Evolutionary conservation across 2,888 invertebrate genomes (phyloP), one percentile per base, ranked within the genome.

Genomic region (Volucella inflata): DNA sequence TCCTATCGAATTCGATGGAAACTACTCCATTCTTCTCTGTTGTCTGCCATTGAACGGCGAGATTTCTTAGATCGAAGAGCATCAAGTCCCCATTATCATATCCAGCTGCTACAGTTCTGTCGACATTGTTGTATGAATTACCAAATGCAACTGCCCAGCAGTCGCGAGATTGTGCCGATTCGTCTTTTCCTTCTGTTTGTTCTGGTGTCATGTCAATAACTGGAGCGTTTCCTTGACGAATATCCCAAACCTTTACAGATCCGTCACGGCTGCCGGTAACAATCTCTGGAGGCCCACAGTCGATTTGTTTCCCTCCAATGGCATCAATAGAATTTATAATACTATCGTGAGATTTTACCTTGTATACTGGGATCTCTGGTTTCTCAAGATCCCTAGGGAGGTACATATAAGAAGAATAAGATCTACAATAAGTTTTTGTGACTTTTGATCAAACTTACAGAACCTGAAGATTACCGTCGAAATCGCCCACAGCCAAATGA

Each of bases 61-160:
- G 96, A 6, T 95, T 95, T 80, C 96, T 94, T 36, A 99, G 93
- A 91, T 99, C 98, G 91, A 97, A 98, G 93, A 99, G 94, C 92
- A 98, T 99, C 2, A 99, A 92, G 90, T 99, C 99, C 0, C 99
- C 99, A 91, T 99, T 99, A 90, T 99, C 98, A 90, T 98, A 99
- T 0, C 99, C 99, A 10, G 98, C 97, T 36, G 95, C 96, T 0
- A 99, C 95, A 75, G 96, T 94, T 76, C 98, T 94, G 89, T 99
- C 98, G 38, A 96, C 94, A 57, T 96, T 95, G 90, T 96, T 97
- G 92, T 95, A 97, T 0, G 98, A 96, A 93, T 98, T 96, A 0
- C 98, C 98, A 90, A 99, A 98, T 0, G 96, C 95, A 0, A 98
- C 98, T 0, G 96, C 93, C 99, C 99, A 99, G 91, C 99, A 99